These are phyloP conservation scores for Zhuqinia jingwanae DNA, from an alignment of 2,888 invertebrate genomes.

Conservation along the genomic window DNA sequence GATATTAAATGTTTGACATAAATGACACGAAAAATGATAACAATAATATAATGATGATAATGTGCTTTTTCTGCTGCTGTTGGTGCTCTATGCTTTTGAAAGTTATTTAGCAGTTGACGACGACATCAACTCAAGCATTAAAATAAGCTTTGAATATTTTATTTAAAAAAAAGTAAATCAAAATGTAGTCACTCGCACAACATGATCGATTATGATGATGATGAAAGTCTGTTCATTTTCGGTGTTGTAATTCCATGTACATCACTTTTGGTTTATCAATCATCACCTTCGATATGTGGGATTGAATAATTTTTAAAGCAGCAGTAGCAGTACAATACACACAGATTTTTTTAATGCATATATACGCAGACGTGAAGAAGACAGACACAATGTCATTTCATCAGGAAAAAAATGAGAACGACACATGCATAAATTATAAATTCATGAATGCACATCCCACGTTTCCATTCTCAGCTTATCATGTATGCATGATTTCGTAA, in stretches of 20 bases:
- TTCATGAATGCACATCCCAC: too few species aligned
- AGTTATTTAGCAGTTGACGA: not conserved
- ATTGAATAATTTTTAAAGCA: too few species aligned
- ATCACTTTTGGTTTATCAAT: not conserved
- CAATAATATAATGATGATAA: slow-evolving; percentile 26
- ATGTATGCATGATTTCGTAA: too few species aligned
- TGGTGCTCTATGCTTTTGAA: not conserved
- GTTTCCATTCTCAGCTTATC: too few species aligned
- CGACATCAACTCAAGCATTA: not conserved
- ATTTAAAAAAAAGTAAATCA: slow-evolving; percentile 41
- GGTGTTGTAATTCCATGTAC: slow-evolving; percentile 31
- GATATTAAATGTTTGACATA: slow-evolving; percentile 34
- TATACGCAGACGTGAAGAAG: not conserved
- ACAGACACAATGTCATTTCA: not conserved
- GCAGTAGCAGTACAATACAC: too few species aligned
- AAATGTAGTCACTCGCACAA: slow-evolving; percentile 25
- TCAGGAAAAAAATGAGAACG: not conserved
- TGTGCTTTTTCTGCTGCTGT: not conserved
- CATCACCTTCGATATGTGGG: too few species aligned
- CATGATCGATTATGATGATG: slow-evolving; percentile 46
- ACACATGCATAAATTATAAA: too few species aligned
- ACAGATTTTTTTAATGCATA: not conserved
- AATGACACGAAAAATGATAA: slow-evolving; percentile 33
- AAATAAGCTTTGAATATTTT: slow-evolving; percentile 22
- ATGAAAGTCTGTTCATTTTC: slow-evolving; percentile 42